Percentiles rank a stretch among this genome's conserved stretches.
phyloP scores from a whole-genome alignment of 2,888 invertebrate species.

The Pristionchus arcanus region DNA sequence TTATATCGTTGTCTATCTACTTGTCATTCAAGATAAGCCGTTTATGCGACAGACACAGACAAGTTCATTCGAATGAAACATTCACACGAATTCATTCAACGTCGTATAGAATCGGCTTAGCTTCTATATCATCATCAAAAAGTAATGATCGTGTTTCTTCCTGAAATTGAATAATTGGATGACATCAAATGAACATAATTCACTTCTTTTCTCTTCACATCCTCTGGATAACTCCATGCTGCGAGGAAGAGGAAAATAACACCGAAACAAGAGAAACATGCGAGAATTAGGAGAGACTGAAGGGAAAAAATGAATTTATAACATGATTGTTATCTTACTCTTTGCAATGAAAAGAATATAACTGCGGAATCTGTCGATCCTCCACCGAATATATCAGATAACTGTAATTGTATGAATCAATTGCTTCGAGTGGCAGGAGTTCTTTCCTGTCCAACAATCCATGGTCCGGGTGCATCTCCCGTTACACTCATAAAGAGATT shows the following conservation, averaged over 20 bases:
- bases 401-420: not conserved
- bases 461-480: conserved; percentile 38
- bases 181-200: not conserved
- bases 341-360: not conserved
- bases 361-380: not conserved
- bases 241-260: conserved; percentile 35
- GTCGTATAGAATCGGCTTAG: not conserved
- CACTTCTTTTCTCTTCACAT: conserved; percentile 1
- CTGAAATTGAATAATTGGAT: not conserved
- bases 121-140: not conserved
- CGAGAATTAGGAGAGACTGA: conserved; percentile 13
- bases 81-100: not conserved
- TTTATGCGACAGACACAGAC: not conserved
- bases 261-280: not conserved
- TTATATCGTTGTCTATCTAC: not conserved
- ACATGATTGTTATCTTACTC: not conserved
- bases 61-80: not conserved
- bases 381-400: not conserved
- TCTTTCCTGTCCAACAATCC: conserved; percentile 19
- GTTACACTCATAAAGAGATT: conserved; percentile 18
- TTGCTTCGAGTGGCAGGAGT: not conserved
- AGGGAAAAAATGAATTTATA: not conserved
- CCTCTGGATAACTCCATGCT: not conserved
- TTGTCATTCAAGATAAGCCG: not conserved
- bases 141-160: not conserved